Conservation (phyloP, 2,888 invertebrate species). For the Eledona agricola region DNA sequence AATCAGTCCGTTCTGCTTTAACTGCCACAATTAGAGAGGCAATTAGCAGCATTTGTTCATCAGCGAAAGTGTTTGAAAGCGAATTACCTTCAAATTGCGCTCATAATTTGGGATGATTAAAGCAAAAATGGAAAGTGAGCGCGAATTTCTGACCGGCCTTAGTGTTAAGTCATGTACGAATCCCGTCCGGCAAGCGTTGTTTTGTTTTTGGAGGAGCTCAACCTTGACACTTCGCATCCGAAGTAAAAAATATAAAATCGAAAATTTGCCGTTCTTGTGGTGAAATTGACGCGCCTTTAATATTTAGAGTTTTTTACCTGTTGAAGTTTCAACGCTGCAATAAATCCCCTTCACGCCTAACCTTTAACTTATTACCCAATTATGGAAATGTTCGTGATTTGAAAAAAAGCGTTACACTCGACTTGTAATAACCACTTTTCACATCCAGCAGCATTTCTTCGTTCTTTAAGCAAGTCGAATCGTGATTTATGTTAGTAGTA, state of each 20-base stretch:
- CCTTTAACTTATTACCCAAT: too few species aligned
- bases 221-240: conserved; percentile 36
- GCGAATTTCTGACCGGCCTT: too few species aligned
- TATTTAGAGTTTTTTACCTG: too few species aligned
- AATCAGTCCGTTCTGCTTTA: too few species aligned
- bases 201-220: conserved; percentile 34
- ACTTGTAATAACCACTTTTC: conserved; percentile 12
- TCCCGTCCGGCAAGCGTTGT: conserved; percentile 28
- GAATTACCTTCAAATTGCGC: too few species aligned
- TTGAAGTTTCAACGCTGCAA: too few species aligned
- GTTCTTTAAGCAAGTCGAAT: conserved; percentile 1
- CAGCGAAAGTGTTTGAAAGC: conserved; percentile 13
- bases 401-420: conserved; percentile 8
- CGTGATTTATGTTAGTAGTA: conserved; percentile 10
- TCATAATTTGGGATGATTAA: conserved; percentile 1
- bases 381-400: too few species aligned
- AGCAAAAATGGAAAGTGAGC: conserved; percentile 12
- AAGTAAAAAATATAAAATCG: too few species aligned
- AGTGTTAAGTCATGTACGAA: conserved; percentile 24
- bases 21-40: too few species aligned
- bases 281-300: too few species aligned
- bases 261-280: too few species aligned
- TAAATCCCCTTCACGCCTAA: too few species aligned
- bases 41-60: background rate
- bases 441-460: conserved; percentile 9